These are phyloP conservation scores for Brachyrhaphis roseni DNA, from an alignment of 2,797 vertebrate genomes.

Conservation along the genomic window DNA sequence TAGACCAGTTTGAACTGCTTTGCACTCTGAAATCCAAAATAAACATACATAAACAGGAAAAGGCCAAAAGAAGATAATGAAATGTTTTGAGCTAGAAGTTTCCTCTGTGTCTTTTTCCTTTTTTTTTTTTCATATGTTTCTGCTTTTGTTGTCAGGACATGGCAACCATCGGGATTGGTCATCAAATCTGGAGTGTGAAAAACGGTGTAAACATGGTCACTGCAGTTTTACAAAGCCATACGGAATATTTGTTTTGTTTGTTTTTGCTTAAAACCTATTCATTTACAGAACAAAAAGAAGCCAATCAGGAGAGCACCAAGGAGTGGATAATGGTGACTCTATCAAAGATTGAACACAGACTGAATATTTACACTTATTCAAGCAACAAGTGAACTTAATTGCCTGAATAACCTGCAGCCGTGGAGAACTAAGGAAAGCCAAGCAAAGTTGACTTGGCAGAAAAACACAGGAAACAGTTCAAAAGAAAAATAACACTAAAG, in stretches of 20 bases:
- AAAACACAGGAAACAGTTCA: neutral
- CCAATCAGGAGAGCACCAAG: neutral
- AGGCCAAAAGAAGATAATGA: conserved; percentile 2
- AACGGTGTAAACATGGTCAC: neutral
- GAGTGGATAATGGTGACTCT: neutral
- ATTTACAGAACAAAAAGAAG: neutral
- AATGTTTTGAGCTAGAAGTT: neutral
- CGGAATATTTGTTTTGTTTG: too few relatives aligned
- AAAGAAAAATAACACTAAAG: neutral
- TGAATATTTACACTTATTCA: neutral
- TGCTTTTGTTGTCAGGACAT: conserved; percentile 2
- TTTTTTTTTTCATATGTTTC: neutral
- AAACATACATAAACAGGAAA: conserved; percentile 6
- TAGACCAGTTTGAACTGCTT: neutral
- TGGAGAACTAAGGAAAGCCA: neutral
- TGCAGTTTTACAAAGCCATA: neutral
- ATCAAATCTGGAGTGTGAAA: neutral
- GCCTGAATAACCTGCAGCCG: neutral
- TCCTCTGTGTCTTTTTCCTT: neutral
- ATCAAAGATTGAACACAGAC: neutral
- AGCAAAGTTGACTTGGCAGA: neutral
- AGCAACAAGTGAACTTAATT: neutral
- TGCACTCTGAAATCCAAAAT: conserved; percentile 7
- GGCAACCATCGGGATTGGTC: neutral
- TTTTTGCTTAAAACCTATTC: neutral